phyloP scores from a whole-genome alignment of 2,113 vertebrate species.

The Synodontis membranacea region DNA sequence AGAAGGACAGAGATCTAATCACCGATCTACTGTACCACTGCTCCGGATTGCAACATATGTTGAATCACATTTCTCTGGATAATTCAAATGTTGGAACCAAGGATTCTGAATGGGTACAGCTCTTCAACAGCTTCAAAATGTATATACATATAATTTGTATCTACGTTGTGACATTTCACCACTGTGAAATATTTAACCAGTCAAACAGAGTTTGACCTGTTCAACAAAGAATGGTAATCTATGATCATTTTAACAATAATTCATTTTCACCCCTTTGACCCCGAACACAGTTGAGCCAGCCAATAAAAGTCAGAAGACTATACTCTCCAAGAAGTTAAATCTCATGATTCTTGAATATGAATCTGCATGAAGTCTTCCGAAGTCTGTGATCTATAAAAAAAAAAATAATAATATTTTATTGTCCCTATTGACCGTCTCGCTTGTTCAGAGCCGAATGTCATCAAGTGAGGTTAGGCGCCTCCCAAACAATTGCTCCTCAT shows the following conservation, averaged over 20 bases:
- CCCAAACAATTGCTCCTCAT: conserved; percentile 69
- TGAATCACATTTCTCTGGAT: background rate
- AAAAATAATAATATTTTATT: no score
- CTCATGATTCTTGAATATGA: background rate
- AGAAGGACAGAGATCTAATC: background rate
- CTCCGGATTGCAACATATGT: background rate
- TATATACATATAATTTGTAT: background rate
- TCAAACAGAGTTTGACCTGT: background rate
- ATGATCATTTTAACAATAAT: background rate
- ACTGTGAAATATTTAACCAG: background rate
- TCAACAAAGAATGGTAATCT: background rate
- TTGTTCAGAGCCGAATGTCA: conserved; percentile 60
- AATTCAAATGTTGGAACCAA: background rate
- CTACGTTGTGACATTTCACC: background rate
- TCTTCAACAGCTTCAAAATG: background rate
- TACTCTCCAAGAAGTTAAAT: background rate
- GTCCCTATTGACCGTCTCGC: background rate
- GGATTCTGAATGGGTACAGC: background rate
- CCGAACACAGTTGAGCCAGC: background rate
- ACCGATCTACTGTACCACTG: background rate
- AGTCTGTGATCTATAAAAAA: background rate
- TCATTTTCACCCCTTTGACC: background rate
- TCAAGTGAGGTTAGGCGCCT: conserved; percentile 63
- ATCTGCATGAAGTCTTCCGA: background rate
- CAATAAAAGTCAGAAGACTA: background rate